phyloP scores from a whole-genome alignment of 2,797 vertebrate genomes.

The Petrocephalus schoutedeni region DNA sequence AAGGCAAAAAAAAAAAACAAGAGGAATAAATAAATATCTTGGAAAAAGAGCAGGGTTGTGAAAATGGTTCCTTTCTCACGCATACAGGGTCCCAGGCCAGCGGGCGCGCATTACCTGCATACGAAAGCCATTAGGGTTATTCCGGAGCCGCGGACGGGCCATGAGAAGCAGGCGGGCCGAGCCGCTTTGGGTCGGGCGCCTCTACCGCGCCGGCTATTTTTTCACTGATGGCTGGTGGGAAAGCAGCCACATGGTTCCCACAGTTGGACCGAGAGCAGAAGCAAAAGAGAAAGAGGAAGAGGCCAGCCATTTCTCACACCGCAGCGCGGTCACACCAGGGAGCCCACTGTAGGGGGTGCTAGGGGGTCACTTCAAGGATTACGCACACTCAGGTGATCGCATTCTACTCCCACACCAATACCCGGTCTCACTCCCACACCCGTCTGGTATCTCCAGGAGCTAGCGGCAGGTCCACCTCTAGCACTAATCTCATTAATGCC shows the following conservation, averaged over 20 bases:
- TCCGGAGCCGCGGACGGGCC: constrained; percentile 33
- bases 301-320: constrained; percentile 62
- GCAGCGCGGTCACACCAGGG: neutral
- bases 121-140: constrained; percentile 59
- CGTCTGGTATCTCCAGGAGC: neutral
- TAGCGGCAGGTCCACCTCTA: neutral
- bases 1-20: constrained; percentile 14
- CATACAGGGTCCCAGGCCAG: constrained; percentile 46
- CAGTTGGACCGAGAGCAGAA: constrained; percentile 62
- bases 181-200: constrained; percentile 56
- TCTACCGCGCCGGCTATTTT: constrained; percentile 63
- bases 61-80: constrained; percentile 60
- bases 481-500: neutral
- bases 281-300: neutral
- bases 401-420: constrained; percentile 56
- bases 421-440: constrained; percentile 18
- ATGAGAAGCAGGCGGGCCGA: constrained; percentile 60
- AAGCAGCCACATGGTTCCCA: constrained; percentile 68
- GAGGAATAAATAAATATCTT: constrained; percentile 32
- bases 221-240: constrained; percentile 67
- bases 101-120: constrained; percentile 61
- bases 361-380: neutral
- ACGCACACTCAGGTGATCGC: neutral
- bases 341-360: neutral
- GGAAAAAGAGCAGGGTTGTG: constrained; percentile 43